Conservation (phyloP, 2,113 vertebrate genomes). For the Bubo blakistoni region DNA sequence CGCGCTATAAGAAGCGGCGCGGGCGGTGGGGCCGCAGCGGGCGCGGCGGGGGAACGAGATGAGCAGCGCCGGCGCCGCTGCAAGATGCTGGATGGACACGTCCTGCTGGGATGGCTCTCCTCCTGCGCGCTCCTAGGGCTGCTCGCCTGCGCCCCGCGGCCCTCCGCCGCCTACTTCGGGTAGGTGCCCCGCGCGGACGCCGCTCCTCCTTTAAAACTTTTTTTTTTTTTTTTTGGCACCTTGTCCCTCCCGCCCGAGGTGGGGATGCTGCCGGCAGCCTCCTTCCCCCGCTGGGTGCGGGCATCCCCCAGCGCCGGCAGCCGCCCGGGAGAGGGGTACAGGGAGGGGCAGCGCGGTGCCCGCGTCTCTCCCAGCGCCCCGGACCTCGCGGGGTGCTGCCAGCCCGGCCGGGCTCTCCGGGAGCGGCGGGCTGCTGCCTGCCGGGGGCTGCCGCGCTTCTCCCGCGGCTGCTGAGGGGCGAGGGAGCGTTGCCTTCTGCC, state of each 20-base stretch:
- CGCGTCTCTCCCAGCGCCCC: background rate
- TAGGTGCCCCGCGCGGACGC: slow-evolving; percentile 36
- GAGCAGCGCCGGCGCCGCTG: slow-evolving; percentile 88
- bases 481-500: background rate
- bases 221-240: background rate
- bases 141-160: slow-evolving; percentile 74
- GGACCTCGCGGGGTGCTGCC: no score
- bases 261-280: background rate
- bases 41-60: slow-evolving; percentile 87
- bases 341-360: background rate
- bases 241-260: background rate
- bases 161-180: slow-evolving; percentile 86
- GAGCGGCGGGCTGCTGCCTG: background rate
- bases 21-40: slow-evolving; percentile 75
- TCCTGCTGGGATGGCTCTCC: slow-evolving; percentile 87
- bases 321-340: background rate
- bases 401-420: no score
- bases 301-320: background rate
- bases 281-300: no score
- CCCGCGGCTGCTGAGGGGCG: no score
- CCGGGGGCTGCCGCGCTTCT: background rate
- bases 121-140: slow-evolving; percentile 81
- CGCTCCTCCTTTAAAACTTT: background rate
- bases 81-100: slow-evolving; percentile 95
- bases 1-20: slow-evolving; percentile 77